A percentile compares a stretch with the other conserved stretches of the same genome.
These are phyloP conservation scores for Oncopodura yosiiana DNA, from an alignment of 1,140 invertebrate species.

Conservation along the genomic window DNA sequence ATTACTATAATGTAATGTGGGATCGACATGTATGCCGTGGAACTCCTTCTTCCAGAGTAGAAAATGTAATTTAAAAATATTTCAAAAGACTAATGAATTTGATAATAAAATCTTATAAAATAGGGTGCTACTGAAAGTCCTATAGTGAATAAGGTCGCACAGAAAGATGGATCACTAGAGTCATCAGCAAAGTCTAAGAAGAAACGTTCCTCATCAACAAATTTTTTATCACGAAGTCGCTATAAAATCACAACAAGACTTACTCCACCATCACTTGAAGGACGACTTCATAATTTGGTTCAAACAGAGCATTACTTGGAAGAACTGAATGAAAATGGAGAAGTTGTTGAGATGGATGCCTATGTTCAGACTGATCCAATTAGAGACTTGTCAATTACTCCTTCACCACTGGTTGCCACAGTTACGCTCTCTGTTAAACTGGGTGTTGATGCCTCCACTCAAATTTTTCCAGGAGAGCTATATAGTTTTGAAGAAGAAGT, in stretches of 20 bases:
- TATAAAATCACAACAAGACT: conserved; percentile 11
- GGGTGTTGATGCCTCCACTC: conserved; percentile 29
- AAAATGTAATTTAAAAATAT: no score
- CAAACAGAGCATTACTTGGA: conserved; percentile 31
- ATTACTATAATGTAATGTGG: conserved; percentile 33
- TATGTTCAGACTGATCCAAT: conserved; percentile 28
- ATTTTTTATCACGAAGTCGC: not conserved
- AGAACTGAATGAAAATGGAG: conserved; percentile 9
- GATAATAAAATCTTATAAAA: no score
- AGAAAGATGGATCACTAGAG: no score
- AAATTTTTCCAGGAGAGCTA: conserved; percentile 32
- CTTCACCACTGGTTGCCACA: conserved; percentile 3
- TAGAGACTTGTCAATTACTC: conserved; percentile 7
- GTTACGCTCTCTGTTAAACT: not conserved
- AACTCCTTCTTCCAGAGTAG: conserved; percentile 7
- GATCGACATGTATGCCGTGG: conserved; percentile 31
- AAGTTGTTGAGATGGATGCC: conserved; percentile 15
- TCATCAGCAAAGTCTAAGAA: no score
- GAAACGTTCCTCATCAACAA: conserved; percentile 4
- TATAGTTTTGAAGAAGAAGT: conserved; percentile 27
- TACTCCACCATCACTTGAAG: conserved; percentile 26
- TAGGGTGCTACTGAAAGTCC: no score
- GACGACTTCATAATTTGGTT: conserved; percentile 15
- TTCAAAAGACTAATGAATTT: no score
- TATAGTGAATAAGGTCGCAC: no score